Base-by-base conservation (phyloP, 2,797 vertebrate genomes). In the Choloepus didactylus region DNA sequence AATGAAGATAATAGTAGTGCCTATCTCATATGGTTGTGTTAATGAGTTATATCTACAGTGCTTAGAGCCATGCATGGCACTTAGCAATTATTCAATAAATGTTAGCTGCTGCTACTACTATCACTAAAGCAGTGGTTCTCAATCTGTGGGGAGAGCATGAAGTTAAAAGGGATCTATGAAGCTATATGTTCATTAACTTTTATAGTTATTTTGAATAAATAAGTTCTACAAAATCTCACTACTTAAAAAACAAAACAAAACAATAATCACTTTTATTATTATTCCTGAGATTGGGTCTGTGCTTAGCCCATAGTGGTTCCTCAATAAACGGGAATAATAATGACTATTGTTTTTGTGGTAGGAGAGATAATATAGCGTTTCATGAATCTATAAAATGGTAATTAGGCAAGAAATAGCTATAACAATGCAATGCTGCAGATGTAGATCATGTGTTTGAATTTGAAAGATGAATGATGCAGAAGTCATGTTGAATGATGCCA, bases 141-240 rank as follows among this genome's bases (percentile, higher is more conserved):
- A 75, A 5, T 49, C 46, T 46, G 70, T 66, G 31, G 25, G 23
- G 38, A 84, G 46, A 35, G n/a, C n/a, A 67, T 35, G 27, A 3
- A 70, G 67, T 41, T 23, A 41, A 70, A 70, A 38, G 19, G 67
- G 9, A 70, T 41, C 67, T 41, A 51, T n/a, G 27, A 41, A 67
- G 38, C 29, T 94, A 0, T 81, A 23, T 44, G 9, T 69, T 90
- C 54, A 83, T 29, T 62, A 69, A 70, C 27, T 12, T 72, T 86
- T 82, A 44, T 51, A 6, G 49, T 2, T 64, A 67, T 69, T 75
- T 12, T 83, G 56, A 91, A 69, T 51, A 82, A 64, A 64, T 67
- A 69, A 85, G 76, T 31, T 79, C 91, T 91, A 56, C 5, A 77
- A 86, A 76, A 72, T 93, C 31, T 76, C 46, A 67, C 29, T 90